Conservation (phyloP, 2,797 vertebrate species). For the Scolopax bukidnonensis region DNA sequence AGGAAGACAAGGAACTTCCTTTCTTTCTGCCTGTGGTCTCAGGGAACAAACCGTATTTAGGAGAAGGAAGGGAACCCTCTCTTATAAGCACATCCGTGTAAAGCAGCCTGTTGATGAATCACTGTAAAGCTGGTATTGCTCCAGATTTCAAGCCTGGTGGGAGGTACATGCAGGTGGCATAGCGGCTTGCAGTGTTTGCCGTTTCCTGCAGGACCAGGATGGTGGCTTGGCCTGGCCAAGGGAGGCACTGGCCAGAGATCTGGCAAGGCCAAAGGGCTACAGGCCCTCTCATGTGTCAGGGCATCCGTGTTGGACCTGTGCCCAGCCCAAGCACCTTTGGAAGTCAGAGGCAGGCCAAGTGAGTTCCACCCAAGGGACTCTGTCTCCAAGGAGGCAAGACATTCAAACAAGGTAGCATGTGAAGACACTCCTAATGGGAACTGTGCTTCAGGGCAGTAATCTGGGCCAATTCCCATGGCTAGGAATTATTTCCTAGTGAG, state of each 20-base stretch:
- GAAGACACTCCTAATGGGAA: background rate
- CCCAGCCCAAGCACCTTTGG: background rate
- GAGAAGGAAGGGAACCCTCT: background rate
- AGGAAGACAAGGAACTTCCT: background rate
- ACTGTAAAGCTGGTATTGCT: background rate
- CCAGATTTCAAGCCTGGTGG: background rate
- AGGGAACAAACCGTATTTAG: background rate
- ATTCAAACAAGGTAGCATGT: background rate
- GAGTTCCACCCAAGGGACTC: background rate
- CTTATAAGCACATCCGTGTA: background rate
- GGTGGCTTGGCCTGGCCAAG: background rate
- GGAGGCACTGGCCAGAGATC: background rate
- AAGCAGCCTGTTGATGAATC: background rate
- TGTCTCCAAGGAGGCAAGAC: background rate
- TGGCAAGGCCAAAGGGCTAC: background rate
- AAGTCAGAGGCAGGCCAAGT: background rate
- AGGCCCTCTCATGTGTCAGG: background rate
- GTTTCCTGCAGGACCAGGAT: background rate
- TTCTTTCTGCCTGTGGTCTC: background rate
- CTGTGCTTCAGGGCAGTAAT: background rate
- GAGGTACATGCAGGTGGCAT: background rate
- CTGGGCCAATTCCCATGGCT: background rate
- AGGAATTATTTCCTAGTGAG: background rate
- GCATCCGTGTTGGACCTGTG: background rate
- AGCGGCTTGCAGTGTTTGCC: fast-evolving